Conservation (phyloP, 30 jellyfish, hydroid and myxozoan species). For the Hydractinia symbiolongicarpus region DNA sequence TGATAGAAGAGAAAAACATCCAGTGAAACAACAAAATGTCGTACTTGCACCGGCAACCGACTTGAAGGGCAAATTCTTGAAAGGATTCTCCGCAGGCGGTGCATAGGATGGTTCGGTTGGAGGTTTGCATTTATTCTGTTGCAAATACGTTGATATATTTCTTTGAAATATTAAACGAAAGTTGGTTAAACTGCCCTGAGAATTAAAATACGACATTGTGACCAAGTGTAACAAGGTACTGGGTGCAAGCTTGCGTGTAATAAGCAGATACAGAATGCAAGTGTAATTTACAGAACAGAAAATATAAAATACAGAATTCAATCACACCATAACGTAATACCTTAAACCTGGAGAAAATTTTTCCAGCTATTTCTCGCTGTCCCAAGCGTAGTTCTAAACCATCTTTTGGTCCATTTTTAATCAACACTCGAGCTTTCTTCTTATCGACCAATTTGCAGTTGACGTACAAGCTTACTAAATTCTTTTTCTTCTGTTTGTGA, state of each 20-base stretch:
- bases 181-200: conserved; percentile 59
- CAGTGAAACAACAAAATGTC: too few relatives aligned
- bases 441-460: conserved; percentile 59
- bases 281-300: not conserved
- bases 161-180: conserved; percentile 53
- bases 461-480: conserved; percentile 49
- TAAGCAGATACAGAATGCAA: too few relatives aligned
- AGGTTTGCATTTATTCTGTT: conserved; percentile 38
- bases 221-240: too few relatives aligned
- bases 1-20: not conserved
- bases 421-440: not conserved
- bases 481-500: conserved; percentile 24
- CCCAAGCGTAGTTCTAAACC: conserved; percentile 23
- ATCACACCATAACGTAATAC: not conserved
- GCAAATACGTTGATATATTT: conserved; percentile 36
- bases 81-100: not conserved
- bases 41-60: too few relatives aligned
- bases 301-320: not conserved
- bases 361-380: conserved; percentile 38
- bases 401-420: not conserved
- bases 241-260: too few relatives aligned
- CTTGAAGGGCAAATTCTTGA: too few relatives aligned
- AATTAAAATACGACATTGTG: not conserved
- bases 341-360: conserved; percentile 31
- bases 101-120: conserved; percentile 4